phyloP scores from a whole-genome alignment of 2,797 vertebrate species.

The Acipenser oxyrinchus region DNA sequence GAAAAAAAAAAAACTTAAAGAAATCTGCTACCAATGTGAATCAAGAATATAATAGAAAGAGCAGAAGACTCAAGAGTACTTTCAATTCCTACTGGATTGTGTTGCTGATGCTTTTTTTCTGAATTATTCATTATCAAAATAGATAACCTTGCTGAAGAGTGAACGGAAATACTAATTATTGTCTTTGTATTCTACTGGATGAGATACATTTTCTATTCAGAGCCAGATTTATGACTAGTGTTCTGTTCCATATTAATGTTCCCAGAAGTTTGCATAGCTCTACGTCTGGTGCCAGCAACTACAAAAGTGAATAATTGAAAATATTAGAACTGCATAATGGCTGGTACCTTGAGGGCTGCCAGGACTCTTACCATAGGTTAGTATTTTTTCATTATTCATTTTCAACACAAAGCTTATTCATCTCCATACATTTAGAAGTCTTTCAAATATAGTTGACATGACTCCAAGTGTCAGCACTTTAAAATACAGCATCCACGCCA shows the following conservation, averaged over 20 bases:
- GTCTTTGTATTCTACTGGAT: slow-evolving; percentile 7
- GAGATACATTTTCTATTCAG: neutral
- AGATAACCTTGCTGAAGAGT: slow-evolving; percentile 41
- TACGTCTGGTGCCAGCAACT: slow-evolving; percentile 38
- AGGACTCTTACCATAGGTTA: neutral
- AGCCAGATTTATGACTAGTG: slow-evolving; percentile 18
- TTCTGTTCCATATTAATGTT: slow-evolving; percentile 40
- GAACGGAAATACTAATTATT: slow-evolving; percentile 35
- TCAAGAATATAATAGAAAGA: slow-evolving; percentile 55
- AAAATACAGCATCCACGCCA: too few relatives aligned
- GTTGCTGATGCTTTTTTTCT: slow-evolving; percentile 49
- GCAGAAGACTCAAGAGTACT: slow-evolving; percentile 45
- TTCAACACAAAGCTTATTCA: slow-evolving; percentile 9
- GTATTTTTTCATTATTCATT: neutral
- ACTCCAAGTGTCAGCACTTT: neutral
- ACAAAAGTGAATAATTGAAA: neutral
- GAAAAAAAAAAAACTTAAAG: slow-evolving; percentile 54
- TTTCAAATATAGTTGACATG: neutral
- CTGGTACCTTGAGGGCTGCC: neutral
- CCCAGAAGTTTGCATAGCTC: slow-evolving; percentile 34
- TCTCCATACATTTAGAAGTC: neutral
- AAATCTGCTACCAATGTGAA: slow-evolving; percentile 43
- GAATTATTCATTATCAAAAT: slow-evolving; percentile 60
- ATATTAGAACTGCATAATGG: slow-evolving; percentile 9
- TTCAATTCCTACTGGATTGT: slow-evolving; percentile 47